Conservation (phyloP, 2,113 vertebrate species). For the Pogonocichla stellata region DNA sequence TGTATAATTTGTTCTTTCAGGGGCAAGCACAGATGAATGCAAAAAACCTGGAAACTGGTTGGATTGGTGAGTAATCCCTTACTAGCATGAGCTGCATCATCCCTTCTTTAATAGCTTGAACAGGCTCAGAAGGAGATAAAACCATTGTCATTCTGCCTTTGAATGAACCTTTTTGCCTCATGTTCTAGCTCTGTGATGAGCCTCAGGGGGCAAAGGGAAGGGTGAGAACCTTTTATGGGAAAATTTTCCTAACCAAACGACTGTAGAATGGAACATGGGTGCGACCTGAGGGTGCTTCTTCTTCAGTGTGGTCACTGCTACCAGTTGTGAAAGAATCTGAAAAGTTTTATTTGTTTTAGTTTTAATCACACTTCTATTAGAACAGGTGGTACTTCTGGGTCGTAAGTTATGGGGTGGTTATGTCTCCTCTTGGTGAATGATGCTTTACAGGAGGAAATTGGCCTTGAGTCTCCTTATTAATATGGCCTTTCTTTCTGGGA, state of each 20-base stretch:
- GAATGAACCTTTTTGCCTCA: not conserved
- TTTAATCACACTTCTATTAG: not conserved
- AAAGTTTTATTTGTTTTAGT: not conserved
- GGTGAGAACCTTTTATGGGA: not conserved
- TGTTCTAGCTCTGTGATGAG: not conserved
- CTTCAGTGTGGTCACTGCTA: not conserved
- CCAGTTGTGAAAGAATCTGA: not conserved
- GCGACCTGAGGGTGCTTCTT: not conserved
- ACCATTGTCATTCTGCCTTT: accelerated
- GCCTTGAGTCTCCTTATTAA: not conserved
- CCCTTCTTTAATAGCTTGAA: not conserved
- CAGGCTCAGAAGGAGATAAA: not conserved
- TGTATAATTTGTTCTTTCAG: not conserved
- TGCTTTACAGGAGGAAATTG: not conserved
- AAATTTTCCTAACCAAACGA: not conserved
- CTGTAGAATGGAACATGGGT: not conserved
- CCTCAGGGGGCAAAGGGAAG: accelerated
- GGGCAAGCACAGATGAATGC: not conserved
- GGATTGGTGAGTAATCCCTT: not conserved
- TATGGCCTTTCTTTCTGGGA: not conserved
- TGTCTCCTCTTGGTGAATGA: not conserved
- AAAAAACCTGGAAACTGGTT: not conserved
- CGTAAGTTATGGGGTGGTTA: not conserved
- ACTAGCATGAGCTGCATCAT: not conserved
- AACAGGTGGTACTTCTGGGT: not conserved